Evolutionary conservation across 1,140 invertebrate species (phyloP).

Genomic region (Aphelenchoides avenae): DNA sequence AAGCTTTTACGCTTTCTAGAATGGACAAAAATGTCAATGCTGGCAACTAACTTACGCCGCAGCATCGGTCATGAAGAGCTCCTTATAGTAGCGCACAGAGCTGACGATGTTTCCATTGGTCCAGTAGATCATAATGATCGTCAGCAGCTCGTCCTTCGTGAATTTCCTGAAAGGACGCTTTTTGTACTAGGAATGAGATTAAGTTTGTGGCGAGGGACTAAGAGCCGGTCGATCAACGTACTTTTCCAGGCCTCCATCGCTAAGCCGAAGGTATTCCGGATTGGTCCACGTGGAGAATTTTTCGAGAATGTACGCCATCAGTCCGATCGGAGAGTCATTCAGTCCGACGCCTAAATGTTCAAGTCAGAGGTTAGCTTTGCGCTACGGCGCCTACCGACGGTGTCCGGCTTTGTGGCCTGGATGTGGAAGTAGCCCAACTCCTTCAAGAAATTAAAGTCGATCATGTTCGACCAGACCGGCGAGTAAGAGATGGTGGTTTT

Average conservation of each 20-base stretch:
- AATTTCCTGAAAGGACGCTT: constrained; percentile 66
- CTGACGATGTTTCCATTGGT: constrained; percentile 45
- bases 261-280: constrained; percentile 50
- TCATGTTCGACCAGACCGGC: constrained; percentile 64
- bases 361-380: background rate
- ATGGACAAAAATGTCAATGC: too few species aligned
- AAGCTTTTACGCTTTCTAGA: too few species aligned
- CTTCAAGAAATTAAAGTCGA: constrained; percentile 63
- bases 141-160: constrained; percentile 72
- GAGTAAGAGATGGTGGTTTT: too few species aligned
- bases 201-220: background rate
- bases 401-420: constrained; percentile 84
- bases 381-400: constrained; percentile 62
- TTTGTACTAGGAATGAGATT: background rate
- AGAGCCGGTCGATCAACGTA: background rate
- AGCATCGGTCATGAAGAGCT: constrained; percentile 19
- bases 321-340: constrained; percentile 67
- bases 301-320: constrained; percentile 77
- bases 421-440: constrained; percentile 74
- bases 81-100: constrained; percentile 37
- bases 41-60: too few species aligned
- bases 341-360: constrained; percentile 37
- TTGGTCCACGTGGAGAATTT: constrained; percentile 78
- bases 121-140: constrained; percentile 86
- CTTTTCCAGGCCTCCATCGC: constrained; percentile 65